Base-by-base conservation (phyloP, 2,797 vertebrate species). In the Pelochelys cantorii region DNA sequence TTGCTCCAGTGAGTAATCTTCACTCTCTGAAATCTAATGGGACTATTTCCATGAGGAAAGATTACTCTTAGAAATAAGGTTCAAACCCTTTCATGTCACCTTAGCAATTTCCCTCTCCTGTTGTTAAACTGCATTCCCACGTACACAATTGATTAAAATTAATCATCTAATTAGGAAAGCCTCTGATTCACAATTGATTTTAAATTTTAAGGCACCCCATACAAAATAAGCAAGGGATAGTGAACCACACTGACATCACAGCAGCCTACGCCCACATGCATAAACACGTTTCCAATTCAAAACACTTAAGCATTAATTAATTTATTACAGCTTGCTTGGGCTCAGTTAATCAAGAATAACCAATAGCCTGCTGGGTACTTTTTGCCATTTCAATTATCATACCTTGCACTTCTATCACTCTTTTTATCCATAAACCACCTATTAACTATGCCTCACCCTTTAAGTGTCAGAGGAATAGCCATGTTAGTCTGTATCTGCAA, bases 91-190 rank as follows among this genome's bases (percentile, higher is more conserved):
- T 81, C 85, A 97, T 93, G 90, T 71, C 93, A 81, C 90, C 77
- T 48, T 80, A 52, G 85, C 78, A 95, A 85, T 71, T 90, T 60
- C 92, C 88, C 84, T 96, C 88, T 84, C 1, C 0, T 42, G 54
- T 62, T 86, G 82, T 71, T 71, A 34, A 48, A 68, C 84, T 91
- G 88, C 97, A 94, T 90, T 95, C 75, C 88, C 74, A 88, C 77
- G 85, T 93, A 59, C 82, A 74, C 77, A 10, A 29, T 54, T 90
- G 23, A 14, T 48, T 29, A 85, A 93, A 22, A 93, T 83, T 85
- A 87, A 88, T 54, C 34, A 79, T 92, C 77, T 93, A 96, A 92
- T 65, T 96, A 94, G 95, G 96, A 97, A 94, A 81, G 80, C 20
- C 90, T 92, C 93, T 92, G 90, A 94, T 85, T 56, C 2, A 52